phyloP scores from a whole-genome alignment of 2,113 vertebrate species.

The Pygoscelis antarcticus region DNA sequence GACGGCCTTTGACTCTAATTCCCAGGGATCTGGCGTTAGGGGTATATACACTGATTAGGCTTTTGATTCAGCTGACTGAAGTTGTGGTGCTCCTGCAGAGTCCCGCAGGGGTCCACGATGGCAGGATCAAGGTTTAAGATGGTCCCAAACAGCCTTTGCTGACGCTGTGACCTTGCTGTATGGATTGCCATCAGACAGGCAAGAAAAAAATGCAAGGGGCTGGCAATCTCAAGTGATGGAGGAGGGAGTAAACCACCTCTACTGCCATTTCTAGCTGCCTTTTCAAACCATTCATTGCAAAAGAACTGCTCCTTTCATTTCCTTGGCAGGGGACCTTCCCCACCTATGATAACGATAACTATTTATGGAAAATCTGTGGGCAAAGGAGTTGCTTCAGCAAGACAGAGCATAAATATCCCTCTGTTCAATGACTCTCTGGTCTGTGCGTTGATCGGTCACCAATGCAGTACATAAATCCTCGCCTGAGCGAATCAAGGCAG shows the following conservation, averaged over 20 bases:
- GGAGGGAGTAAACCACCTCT: neutral
- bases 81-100: constrained; percentile 5
- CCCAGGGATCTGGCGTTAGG: neutral
- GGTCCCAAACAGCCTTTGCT: neutral
- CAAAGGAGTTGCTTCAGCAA: neutral
- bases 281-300: neutral
- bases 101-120: neutral
- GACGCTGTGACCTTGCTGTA: neutral
- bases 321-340: neutral
- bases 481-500: neutral
- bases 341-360: neutral
- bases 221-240: neutral
- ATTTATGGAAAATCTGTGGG: constrained; percentile 25
- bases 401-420: neutral
- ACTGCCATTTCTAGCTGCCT: neutral
- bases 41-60: neutral
- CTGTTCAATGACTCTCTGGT: neutral
- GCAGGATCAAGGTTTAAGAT: neutral
- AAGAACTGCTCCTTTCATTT: constrained; percentile 48
- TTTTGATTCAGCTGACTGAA: neutral
- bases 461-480: neutral
- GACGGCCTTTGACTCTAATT: constrained; percentile 7
- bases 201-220: neutral
- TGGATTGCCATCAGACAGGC: neutral
- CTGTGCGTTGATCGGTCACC: neutral